A percentile compares a stretch with the other conserved stretches of the same genome.
Conservation (phyloP, 2,797 vertebrate species). For the Hypotaenidia philippensis region DNA sequence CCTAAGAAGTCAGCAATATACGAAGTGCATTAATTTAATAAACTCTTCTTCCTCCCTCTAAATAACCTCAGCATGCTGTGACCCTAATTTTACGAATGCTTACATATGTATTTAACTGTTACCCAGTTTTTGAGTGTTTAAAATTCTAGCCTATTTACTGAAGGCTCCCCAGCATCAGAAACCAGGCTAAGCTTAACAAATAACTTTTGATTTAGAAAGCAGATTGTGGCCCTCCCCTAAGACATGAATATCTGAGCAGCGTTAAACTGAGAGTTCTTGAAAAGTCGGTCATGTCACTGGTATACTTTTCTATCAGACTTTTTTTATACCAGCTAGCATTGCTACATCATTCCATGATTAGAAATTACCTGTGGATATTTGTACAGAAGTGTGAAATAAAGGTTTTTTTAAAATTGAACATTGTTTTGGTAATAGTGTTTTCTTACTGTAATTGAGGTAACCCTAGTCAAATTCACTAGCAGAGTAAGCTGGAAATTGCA, state of each 20-base stretch:
- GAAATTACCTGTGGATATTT: slow-evolving; percentile 85
- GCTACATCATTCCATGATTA: slow-evolving; percentile 75
- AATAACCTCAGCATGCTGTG: neutral
- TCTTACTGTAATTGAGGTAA: neutral
- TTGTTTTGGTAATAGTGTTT: slow-evolving; percentile 23
- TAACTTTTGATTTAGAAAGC: slow-evolving; percentile 40
- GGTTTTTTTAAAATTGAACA: slow-evolving; percentile 68
- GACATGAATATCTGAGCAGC: slow-evolving; percentile 42
- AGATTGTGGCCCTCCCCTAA: neutral
- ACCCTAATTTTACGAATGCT: neutral
- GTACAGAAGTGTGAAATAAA: slow-evolving; percentile 85
- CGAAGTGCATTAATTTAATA: neutral
- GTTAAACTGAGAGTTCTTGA: slow-evolving; percentile 50
- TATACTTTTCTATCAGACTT: slow-evolving; percentile 67
- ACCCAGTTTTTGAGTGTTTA: neutral
- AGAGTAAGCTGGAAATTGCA: neutral
- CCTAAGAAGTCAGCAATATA: neutral
- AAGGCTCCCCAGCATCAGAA: slow-evolving; percentile 29
- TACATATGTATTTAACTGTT: neutral
- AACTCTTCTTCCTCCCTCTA: neutral
- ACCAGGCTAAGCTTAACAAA: slow-evolving; percentile 32
- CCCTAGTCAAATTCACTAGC: neutral
- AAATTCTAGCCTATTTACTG: slow-evolving; percentile 25
- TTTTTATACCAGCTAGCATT: slow-evolving; percentile 74
- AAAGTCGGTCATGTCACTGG: slow-evolving; percentile 76